Base-by-base conservation (phyloP, 1,140 invertebrate genomes). In the Sycophaga agraensis region DNA sequence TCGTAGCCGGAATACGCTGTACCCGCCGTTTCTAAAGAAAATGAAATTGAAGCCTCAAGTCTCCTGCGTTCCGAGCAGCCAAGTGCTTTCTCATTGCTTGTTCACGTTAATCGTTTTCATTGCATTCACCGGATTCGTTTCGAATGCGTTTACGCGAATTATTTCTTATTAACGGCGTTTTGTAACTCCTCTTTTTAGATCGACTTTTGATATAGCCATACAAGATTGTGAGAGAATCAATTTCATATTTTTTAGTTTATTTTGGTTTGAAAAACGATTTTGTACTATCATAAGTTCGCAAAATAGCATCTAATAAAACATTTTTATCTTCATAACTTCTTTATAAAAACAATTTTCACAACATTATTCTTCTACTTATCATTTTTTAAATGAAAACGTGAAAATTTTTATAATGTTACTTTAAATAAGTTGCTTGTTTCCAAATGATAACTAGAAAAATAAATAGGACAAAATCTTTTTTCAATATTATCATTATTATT, bases 1-100 rank as follows among this genome's bases (percentile, higher is more conserved):
- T 95, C 92, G 83, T 95, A 93, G 74, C 89, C 90, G 73, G 87
- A 86, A 82, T 88, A 91, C 68, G 86, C 87, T 65, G 81, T 81
- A 73, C 76, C 80, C 70, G 79, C 78, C 73, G 79, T 74, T 81
- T 80, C 80, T 80, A 77, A 54, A 70, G 66, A 59, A 78, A 79
- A 80, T 76, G 70, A 77, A 78, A 78, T 77, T 78, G 72, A 78
- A 72, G 73, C 72, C 74, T 80, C 73, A 67, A 73, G 72, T 71
- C 43, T 46, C 14, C 6, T 16, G 43, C 21, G 22, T 22, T 31
- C 6, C 11, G 37, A 43, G 43, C 17, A 56, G 26, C 42, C 54
- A 40, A 22, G 39, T 58, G 42, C 12, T 43, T 50, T 51, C 31
- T 50, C 14, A 39, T 39, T 39, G 7, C 4, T 11, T 39, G n/a